phyloP scores from a whole-genome alignment of 2,113 vertebrate genomes.

The Regulus satrapa region DNA sequence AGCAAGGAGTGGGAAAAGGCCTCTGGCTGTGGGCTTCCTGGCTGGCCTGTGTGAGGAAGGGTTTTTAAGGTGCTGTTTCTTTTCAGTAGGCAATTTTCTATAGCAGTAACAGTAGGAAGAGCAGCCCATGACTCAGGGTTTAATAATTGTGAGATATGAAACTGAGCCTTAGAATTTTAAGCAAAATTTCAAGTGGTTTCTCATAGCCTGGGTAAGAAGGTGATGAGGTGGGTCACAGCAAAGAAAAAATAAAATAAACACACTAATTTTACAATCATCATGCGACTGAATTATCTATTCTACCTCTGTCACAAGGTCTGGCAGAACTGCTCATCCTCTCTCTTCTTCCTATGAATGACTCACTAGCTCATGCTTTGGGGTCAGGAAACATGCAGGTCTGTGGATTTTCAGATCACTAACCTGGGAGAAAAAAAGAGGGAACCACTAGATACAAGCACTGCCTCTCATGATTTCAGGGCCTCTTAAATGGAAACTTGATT shows the following conservation, averaged over 20 bases:
- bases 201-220: background rate
- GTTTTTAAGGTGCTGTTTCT: background rate
- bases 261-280: background rate
- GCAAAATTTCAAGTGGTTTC: background rate
- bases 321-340: background rate
- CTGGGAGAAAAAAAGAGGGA: background rate
- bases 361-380: background rate
- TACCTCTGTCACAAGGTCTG: background rate
- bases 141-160: background rate
- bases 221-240: background rate
- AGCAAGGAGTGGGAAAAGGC: background rate
- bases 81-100: background rate
- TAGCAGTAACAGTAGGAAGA: background rate
- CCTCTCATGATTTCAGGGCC: background rate
- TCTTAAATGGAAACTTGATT: background rate
- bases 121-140: background rate
- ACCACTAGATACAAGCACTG: background rate
- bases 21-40: background rate
- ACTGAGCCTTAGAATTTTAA: background rate
- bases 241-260: conserved; percentile 13
- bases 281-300: background rate
- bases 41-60: background rate
- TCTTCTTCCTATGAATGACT: background rate
- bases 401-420: background rate
- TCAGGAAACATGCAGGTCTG: background rate